These are phyloP conservation scores for Brachyhypopomus gauderio DNA, from an alignment of 2,113 vertebrate genomes.

Conservation along the genomic window DNA sequence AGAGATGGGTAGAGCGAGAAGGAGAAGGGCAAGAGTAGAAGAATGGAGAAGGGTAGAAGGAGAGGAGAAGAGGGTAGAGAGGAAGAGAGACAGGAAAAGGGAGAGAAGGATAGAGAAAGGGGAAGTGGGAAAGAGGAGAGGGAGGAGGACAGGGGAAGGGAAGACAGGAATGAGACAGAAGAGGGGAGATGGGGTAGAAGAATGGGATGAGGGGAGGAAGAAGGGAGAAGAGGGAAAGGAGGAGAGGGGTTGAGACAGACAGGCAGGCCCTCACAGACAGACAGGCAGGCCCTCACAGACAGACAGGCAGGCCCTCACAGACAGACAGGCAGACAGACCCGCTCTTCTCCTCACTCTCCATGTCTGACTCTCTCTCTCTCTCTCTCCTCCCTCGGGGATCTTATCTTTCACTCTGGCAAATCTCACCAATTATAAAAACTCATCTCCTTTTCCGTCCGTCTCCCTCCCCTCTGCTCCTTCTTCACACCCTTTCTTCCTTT, in stretches of 20 bases:
- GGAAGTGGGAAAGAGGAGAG: too few species aligned
- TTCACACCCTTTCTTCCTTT: conserved; percentile 39
- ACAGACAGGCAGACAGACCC: background rate
- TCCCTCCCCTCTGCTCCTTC: conserved; percentile 29
- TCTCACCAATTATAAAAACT: conserved; percentile 80
- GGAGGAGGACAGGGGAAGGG: background rate
- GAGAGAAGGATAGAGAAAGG: too few species aligned
- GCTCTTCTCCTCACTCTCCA: conserved; percentile 41
- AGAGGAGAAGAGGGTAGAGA: too few species aligned
- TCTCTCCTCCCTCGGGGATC: conserved; percentile 68
- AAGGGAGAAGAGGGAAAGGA: background rate
- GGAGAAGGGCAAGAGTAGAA: too few species aligned
- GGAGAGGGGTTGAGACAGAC: background rate
- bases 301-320: conserved; percentile 21
- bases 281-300: conserved; percentile 20
- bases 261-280: conserved; percentile 19
- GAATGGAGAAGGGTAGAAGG: too few species aligned
- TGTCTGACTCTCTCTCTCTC: conserved; percentile 52
- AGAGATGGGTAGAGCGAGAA: too few species aligned
- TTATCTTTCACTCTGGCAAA: conserved; percentile 77
- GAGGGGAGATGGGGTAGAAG: too few species aligned
- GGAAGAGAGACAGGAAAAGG: too few species aligned
- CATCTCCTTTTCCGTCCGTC: conserved; percentile 60
- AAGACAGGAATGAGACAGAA: too few species aligned
- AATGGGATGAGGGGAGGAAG: too few species aligned